These are phyloP conservation scores for Babylonia areolata DNA, from an alignment of 1,140 invertebrate genomes.

Conservation along the genomic window DNA sequence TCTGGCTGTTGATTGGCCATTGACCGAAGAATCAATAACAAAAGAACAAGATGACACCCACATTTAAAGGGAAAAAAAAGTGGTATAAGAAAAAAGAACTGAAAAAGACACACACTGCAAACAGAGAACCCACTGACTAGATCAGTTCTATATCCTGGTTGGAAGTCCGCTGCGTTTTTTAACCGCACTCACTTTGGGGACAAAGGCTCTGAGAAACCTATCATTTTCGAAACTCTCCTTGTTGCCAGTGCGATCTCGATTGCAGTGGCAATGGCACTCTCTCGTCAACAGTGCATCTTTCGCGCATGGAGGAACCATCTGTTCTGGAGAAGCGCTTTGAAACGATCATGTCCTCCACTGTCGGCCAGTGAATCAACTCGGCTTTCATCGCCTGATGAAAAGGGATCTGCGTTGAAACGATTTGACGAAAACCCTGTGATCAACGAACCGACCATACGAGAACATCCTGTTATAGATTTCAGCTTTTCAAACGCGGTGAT, in stretches of 20 bases:
- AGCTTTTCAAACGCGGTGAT: slow-evolving; percentile 82
- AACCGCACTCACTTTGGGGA: no score
- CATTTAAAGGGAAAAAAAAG: no score
- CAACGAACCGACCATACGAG: slow-evolving; percentile 23
- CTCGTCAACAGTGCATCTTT: not conserved
- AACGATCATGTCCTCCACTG: not conserved
- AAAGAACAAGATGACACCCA: no score
- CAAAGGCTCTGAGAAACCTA: no score
- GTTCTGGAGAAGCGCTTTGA: not conserved
- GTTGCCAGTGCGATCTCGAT: not conserved
- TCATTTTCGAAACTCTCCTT: not conserved
- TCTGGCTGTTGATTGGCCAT: no score
- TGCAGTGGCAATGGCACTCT: slow-evolving; percentile 18
- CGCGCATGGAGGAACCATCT: not conserved
- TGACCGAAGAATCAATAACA: no score
- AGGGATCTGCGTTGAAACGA: not conserved
- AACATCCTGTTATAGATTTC: slow-evolving; percentile 80
- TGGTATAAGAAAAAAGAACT: no score
- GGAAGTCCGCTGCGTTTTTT: not conserved
- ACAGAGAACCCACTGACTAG: no score
- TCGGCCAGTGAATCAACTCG: slow-evolving; percentile 28
- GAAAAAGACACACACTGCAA: no score
- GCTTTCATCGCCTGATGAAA: not conserved
- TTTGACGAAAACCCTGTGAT: not conserved
- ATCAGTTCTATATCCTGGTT: not conserved